phyloP scores from a whole-genome alignment of 2,888 invertebrate genomes.

The Melitaea athalia region DNA sequence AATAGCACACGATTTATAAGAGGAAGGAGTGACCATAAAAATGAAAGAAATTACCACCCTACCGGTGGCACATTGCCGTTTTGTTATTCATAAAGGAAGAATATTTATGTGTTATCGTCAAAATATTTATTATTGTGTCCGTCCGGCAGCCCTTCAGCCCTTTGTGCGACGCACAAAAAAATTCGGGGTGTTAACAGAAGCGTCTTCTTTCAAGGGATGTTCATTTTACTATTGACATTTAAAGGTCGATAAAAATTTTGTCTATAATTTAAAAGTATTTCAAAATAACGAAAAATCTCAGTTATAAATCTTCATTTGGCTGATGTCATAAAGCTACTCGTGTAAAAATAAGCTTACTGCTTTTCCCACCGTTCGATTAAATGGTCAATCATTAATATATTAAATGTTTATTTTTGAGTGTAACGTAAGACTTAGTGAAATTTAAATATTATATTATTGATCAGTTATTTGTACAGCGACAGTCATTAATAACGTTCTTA shows the following conservation, averaged over 20 bases:
- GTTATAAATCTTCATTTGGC: slow-evolving; percentile 5
- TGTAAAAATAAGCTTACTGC: slow-evolving; percentile 5
- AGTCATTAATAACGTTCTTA: slow-evolving; percentile 25
- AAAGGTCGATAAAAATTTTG: slow-evolving; percentile 38
- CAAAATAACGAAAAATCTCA: not conserved
- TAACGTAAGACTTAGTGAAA: slow-evolving; percentile 6
- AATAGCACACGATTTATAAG: slow-evolving; percentile 76
- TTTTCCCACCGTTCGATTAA: slow-evolving; percentile 5
- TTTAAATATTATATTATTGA: slow-evolving; percentile 13
- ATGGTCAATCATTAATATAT: not conserved
- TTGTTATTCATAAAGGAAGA: slow-evolving; percentile 80
- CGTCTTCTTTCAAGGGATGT: slow-evolving; percentile 51
- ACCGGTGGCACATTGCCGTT: slow-evolving; percentile 66
- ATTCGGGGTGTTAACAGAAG: slow-evolving; percentile 72
- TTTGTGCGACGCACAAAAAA: slow-evolving; percentile 76
- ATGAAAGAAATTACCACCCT: slow-evolving; percentile 69
- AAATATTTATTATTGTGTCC: slow-evolving; percentile 82
- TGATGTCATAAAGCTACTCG: not conserved
- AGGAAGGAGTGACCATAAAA: slow-evolving; percentile 72
- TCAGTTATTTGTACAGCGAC: slow-evolving; percentile 11
- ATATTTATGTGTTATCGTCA: slow-evolving; percentile 82
- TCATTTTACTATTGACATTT: slow-evolving; percentile 10
- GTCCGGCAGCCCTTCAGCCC: slow-evolving; percentile 71
- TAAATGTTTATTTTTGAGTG: slow-evolving; percentile 12
- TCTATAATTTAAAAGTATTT: not conserved